These are phyloP conservation scores for Menidia beryllina DNA, from an alignment of 2,113 vertebrate genomes.

Conservation along the genomic window DNA sequence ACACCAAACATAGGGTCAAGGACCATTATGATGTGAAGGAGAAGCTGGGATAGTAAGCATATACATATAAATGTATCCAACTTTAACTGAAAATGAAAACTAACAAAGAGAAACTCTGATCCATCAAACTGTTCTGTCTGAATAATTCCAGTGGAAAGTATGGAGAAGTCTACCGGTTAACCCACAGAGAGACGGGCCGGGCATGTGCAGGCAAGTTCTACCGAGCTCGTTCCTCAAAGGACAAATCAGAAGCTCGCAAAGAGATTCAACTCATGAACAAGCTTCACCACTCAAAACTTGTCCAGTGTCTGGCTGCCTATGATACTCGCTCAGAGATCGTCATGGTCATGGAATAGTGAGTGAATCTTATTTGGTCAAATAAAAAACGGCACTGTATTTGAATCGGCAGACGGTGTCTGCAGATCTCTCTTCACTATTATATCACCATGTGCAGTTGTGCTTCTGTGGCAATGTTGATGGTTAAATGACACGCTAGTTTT, in stretches of 20 bases:
- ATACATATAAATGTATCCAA: neutral
- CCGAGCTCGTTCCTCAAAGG: slow-evolving; percentile 73
- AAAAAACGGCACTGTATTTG: no score
- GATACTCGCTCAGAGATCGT: slow-evolving; percentile 77
- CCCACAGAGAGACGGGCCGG: slow-evolving; percentile 82
- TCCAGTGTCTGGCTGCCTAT: slow-evolving; percentile 87
- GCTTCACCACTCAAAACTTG: slow-evolving; percentile 86
- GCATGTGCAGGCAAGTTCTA: slow-evolving; percentile 88
- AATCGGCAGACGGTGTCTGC: neutral
- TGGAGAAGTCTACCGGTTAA: slow-evolving; percentile 84
- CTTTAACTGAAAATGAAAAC: neutral
- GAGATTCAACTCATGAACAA: slow-evolving; percentile 89
- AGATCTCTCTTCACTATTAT: neutral
- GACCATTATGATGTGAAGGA: slow-evolving; percentile 85
- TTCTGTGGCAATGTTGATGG: neutral
- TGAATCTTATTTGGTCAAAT: no score
- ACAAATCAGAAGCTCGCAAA: slow-evolving; percentile 70
- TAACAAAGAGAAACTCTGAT: neutral
- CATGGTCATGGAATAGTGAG: slow-evolving; percentile 93
- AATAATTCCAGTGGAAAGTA: slow-evolving; percentile 85
- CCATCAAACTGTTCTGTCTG: neutral
- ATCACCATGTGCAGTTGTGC: neutral
- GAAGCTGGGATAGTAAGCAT: slow-evolving; percentile 87
- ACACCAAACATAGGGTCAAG: slow-evolving; percentile 76
- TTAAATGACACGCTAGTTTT: neutral